Base-by-base conservation (phyloP, 2,113 vertebrate genomes). In the Tachysurus vachellii region DNA sequence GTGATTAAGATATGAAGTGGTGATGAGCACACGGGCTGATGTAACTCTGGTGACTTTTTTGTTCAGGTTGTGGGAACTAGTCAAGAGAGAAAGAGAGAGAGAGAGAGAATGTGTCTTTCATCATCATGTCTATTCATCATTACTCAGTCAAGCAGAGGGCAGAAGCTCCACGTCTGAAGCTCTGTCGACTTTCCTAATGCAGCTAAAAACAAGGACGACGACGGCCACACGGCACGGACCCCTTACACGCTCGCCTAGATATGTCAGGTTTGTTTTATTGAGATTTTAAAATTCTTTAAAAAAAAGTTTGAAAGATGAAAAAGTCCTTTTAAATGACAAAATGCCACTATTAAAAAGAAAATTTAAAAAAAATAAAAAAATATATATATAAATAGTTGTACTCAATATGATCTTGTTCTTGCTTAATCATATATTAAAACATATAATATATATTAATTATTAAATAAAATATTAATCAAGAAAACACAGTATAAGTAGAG, bases 1-100 rank as follows among this genome's bases (percentile, higher is more conserved):
- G 82, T 90, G 87, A 84, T 83, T 87, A 87, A 88, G 85, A 85
- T 83, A 85, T 87, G 87, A 84, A 71, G 88, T 53, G 19, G 21
- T 12, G 53, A 84, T 50, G 85, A 79, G 85, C 1, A 23, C 50
- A 76, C 28, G 28, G 28, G 47, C 77, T 70, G 75, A 42, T 68
- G 57, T 59, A 86, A 81, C 71, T 62, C 64, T 80, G 47, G 44
- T 31, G 80, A 80, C 28, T 31, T 80, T 80, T 68, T 62, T 28
- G 42, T 83, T 53, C 47, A 28, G 28, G 56, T 28, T 31, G 21
- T 57, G 83, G 23, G 50, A 75, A 59, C 36, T 23, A 53, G 47
- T 70, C 7, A 36, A 64, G 68, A 62, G 54, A 76, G 9, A 59
- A 61, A 84, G 50, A 84, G 59, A 88, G 47, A 61, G 36, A 53